These are phyloP conservation scores for Ceratosolen solmsi DNA, from an alignment of 1,140 invertebrate genomes.

Conservation along the genomic window DNA sequence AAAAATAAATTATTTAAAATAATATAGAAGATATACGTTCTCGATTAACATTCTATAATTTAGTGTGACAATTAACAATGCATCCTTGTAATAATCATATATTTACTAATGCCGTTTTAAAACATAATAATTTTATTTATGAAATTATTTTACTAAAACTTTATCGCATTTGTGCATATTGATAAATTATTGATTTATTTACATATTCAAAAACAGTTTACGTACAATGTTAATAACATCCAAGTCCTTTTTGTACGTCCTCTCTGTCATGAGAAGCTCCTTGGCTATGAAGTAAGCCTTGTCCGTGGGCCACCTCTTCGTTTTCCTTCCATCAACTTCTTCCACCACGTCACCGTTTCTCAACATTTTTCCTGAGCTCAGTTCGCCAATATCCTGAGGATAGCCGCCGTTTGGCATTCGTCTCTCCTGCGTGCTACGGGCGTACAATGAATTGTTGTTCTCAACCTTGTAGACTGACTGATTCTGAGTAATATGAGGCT, in stretches of 20 bases:
- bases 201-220: conserved; percentile 1
- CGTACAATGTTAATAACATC: conserved; percentile 91
- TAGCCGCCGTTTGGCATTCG: conserved; percentile 20
- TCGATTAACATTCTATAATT: too few species aligned
- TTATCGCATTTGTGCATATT: too few species aligned
- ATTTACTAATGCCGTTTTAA: too few species aligned
- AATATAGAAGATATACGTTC: too few species aligned
- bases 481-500: background rate
- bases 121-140: too few species aligned
- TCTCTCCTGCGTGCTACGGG: background rate
- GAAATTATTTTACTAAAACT: too few species aligned
- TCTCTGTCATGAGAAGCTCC: conserved; percentile 95
- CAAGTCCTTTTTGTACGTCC: conserved; percentile 95
- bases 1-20: too few species aligned
- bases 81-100: too few species aligned
- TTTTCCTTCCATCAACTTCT: conserved; percentile 64
- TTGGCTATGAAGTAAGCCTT: conserved; percentile 94
- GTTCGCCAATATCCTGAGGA: conserved; percentile 52
- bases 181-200: too few species aligned
- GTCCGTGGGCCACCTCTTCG: conserved; percentile 81
- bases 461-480: conserved; percentile 51
- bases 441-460: conserved; percentile 68
- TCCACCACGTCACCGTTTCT: conserved; percentile 63
- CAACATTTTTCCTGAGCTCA: conserved; percentile 63
- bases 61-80: too few species aligned